A percentile compares a stretch with the other conserved stretches of the same genome.
These are phyloP conservation scores for Tapirus terrestris DNA, from an alignment of 2,113 vertebrate species.

Conservation along the genomic window DNA sequence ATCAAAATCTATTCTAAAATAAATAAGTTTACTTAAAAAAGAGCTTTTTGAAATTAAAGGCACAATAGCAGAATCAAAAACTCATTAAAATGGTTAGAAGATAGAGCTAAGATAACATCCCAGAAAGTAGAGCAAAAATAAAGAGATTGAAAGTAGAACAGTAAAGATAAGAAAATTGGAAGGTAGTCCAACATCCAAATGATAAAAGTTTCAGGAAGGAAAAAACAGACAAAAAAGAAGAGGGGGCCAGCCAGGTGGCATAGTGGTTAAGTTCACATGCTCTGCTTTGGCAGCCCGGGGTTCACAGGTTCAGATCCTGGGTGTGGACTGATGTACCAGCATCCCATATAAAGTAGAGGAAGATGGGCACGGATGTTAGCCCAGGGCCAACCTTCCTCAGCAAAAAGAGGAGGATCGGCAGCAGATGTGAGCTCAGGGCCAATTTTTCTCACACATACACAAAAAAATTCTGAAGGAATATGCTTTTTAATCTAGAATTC, in stretches of 20 bases:
- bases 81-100: neutral
- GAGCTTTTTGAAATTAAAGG: constrained; percentile 8
- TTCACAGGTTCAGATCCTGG: no score
- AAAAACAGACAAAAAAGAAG: neutral
- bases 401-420: no score
- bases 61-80: neutral
- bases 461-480: neutral
- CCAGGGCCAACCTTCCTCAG: no score
- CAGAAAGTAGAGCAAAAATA: neutral
- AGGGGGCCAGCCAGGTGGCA: no score
- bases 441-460: no score
- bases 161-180: neutral
- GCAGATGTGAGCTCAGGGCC: no score
- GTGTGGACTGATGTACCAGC: no score
- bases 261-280: no score
- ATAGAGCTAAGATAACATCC: neutral
- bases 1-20: neutral
- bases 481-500: neutral
- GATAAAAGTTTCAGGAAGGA: neutral
- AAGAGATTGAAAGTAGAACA: neutral
- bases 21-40: neutral
- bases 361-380: no score
- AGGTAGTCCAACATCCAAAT: neutral
- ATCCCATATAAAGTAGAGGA: no score
- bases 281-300: no score